Percentiles rank a stretch among this genome's conserved stretches.
Conservation (phyloP, 2,113 vertebrate species). For the Calonectris borealis region DNA sequence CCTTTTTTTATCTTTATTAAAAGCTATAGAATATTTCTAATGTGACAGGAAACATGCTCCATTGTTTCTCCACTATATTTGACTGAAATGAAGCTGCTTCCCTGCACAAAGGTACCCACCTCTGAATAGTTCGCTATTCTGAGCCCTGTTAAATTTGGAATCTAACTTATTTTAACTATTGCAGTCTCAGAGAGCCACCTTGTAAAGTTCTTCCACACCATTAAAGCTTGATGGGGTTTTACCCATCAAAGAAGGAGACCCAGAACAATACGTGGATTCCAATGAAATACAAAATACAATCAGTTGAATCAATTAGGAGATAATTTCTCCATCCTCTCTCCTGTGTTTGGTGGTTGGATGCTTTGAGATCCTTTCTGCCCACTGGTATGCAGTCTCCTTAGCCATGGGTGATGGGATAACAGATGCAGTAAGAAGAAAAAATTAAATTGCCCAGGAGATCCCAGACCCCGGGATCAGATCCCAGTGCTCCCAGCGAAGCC, state of each 20-base stretch:
- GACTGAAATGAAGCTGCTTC: constrained; percentile 4
- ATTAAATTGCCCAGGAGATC: background rate
- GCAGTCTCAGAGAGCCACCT: background rate
- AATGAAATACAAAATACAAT: background rate
- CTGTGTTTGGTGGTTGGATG: accelerated
- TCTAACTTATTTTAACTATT: background rate
- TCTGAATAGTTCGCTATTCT: background rate
- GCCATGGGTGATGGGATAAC: background rate
- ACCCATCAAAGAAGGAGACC: background rate
- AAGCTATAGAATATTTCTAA: background rate
- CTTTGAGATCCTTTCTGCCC: background rate
- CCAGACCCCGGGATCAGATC: background rate
- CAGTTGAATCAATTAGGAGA: background rate
- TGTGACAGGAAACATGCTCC: constrained; percentile 15
- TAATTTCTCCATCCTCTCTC: background rate
- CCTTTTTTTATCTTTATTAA: constrained; percentile 12
- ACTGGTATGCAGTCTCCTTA: background rate
- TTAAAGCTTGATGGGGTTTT: background rate
- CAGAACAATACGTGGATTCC: background rate
- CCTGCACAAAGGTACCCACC: background rate
- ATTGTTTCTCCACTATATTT: constrained; percentile 15
- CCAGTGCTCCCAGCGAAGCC: background rate
- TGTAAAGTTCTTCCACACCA: background rate
- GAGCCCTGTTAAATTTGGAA: background rate
- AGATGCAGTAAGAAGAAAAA: background rate